Conservation (phyloP, 1,140 invertebrate species). For the Ceratina japonica region DNA sequence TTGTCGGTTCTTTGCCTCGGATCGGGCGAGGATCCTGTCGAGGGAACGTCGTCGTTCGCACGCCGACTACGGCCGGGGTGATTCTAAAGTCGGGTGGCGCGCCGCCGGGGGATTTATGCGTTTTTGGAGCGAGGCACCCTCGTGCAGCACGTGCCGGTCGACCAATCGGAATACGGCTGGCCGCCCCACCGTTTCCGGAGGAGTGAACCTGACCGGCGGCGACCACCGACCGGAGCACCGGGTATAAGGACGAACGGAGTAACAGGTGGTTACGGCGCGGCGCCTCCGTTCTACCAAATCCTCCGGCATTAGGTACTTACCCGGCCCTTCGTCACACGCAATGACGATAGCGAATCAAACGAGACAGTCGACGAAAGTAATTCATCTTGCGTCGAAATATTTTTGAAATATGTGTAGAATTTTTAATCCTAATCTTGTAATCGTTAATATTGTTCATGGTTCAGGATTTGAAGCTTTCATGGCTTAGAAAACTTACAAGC, state of each 20-base stretch:
- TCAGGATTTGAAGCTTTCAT: too few relatives aligned
- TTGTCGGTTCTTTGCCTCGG: too few relatives aligned
- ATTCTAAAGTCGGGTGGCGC: constrained; percentile 69
- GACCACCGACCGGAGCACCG: constrained; percentile 3
- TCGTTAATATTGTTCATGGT: too few relatives aligned
- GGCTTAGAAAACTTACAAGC: too few relatives aligned
- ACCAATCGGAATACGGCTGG: constrained; percentile 65
- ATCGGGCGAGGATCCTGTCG: constrained; percentile 1
- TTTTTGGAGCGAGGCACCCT: constrained; percentile 73
- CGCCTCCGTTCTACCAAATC: constrained; percentile 62
- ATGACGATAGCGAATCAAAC: neutral
- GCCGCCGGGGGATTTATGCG: constrained; percentile 73
- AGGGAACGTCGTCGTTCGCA: constrained; percentile 23
- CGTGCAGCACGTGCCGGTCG: constrained; percentile 75
- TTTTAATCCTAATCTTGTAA: too few relatives aligned
- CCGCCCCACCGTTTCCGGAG: constrained; percentile 56
- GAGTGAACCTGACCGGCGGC: constrained; percentile 33
- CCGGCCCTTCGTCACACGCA: constrained; percentile 1
- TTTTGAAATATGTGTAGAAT: too few relatives aligned
- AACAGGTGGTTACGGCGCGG: constrained; percentile 75
- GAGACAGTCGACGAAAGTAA: neutral
- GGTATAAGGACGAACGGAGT: constrained; percentile 55
- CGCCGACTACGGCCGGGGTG: constrained; percentile 59
- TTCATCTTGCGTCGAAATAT: too few relatives aligned
- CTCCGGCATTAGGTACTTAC: constrained; percentile 40